These are phyloP conservation scores for Sebastes minor DNA, from an alignment of 2,797 vertebrate genomes.

Conservation along the genomic window DNA sequence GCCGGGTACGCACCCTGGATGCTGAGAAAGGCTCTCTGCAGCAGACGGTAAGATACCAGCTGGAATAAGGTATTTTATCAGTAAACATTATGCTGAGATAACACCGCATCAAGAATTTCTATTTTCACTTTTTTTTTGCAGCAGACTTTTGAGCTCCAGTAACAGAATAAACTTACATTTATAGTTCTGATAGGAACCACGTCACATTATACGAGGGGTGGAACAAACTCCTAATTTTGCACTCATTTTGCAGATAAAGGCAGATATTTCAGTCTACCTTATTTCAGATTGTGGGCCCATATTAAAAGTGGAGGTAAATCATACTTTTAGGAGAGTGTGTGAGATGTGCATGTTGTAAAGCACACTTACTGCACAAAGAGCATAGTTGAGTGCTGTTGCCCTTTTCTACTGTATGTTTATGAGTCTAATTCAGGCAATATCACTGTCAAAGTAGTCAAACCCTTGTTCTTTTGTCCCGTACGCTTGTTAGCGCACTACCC, in stretches of 20 bases:
- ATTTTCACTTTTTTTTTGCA: background rate
- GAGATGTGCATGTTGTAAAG: background rate
- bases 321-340: background rate
- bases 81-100: background rate
- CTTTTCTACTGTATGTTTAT: background rate
- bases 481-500: background rate
- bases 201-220: background rate
- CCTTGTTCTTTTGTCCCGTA: background rate
- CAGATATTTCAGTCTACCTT: background rate
- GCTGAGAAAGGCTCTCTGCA: slow-evolving; percentile 78
- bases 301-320: background rate
- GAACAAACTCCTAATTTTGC: background rate
- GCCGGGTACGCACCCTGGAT: slow-evolving; percentile 79
- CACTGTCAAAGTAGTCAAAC: background rate
- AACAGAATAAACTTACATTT: background rate
- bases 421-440: background rate
- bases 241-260: background rate
- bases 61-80: background rate
- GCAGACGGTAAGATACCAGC: slow-evolving; percentile 73
- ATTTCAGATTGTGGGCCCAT: background rate
- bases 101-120: background rate
- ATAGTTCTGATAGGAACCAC: background rate
- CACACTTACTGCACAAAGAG: background rate
- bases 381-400: background rate
- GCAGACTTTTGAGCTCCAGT: background rate